Evolutionary conservation across 2,888 invertebrate genomes (phyloP), one percentile per base, ranked within the genome.

Genomic region (Lamellibrachia columna): DNA sequence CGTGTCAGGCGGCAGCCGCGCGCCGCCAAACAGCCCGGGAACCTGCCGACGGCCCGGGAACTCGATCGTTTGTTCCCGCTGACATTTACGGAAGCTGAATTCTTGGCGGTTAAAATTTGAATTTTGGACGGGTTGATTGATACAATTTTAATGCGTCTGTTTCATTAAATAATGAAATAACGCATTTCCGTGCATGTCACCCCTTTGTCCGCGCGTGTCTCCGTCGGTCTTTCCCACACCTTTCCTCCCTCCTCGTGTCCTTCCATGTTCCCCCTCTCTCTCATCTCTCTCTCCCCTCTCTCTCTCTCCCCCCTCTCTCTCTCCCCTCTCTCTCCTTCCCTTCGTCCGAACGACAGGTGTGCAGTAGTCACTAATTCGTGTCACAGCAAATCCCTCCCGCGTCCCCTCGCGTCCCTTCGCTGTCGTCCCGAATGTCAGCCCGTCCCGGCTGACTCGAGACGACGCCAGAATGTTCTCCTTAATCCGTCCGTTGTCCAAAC

Each of bases 71-170:
- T 75, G 75, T 75, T n/a, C 75, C 75, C 4, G 75, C 75, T 75
- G 75, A 75, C 75, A 22, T 11, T 22, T 75, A 75, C 75, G 75
- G 75, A n/a, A 75, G 75, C 22, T n/a, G 75, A 75, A 11, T 75
- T 75, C 75, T 75, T 75, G 75, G 75, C 75, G 75, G 75, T 75
- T 75, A 22, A 75, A 75, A 75, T 75, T 75, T 75, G 75, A 75
- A 75, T 75, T 15, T 22, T 11, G 75, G 15, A 22, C 75, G n/a
- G 15, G 22, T 75, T 75, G 75, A 75, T 75, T 75, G 75, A 75
- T 75, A 75, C 75, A 0, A n/a, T 75, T 75, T 75, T 75, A 75
- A 75, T 75, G 75, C 22, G 75, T 22, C 15, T 22, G 75, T 75
- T 75, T 75, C 75, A n/a, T 15, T 11, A 75, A 75, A 22, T 75